These are phyloP conservation scores for Zonotrichia leucophrys DNA, from an alignment of 2,113 vertebrate species.

Conservation along the genomic window DNA sequence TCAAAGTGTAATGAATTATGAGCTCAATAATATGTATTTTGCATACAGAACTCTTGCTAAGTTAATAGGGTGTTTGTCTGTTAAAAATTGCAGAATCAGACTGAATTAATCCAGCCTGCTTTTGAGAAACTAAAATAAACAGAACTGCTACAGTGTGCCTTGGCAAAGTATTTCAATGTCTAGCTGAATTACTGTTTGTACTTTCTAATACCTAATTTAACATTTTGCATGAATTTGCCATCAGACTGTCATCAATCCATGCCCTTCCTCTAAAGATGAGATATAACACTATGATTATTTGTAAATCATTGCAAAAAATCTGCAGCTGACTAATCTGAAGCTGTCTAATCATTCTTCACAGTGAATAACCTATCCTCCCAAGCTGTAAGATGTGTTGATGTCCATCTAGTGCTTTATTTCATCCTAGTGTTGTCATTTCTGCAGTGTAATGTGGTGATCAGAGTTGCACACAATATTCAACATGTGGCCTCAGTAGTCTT, in stretches of 20 bases:
- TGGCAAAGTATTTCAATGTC: background rate
- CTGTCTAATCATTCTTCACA: background rate
- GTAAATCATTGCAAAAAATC: background rate
- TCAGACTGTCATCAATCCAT: background rate
- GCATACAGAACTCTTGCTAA: background rate
- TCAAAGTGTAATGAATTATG: background rate
- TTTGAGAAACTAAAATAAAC: constrained; percentile 29
- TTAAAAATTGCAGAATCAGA: background rate
- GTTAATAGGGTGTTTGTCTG: background rate
- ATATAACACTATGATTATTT: background rate
- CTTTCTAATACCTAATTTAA: constrained; percentile 19
- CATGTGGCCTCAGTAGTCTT: background rate
- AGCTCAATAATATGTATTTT: background rate
- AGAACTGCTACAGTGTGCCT: background rate
- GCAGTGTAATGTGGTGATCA: background rate
- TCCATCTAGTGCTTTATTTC: background rate
- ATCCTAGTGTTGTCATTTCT: background rate
- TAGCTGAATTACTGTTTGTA: background rate
- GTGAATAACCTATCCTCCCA: background rate
- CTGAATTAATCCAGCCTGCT: background rate
- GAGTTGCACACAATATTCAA: background rate
- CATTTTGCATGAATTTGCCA: background rate
- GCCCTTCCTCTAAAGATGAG: background rate
- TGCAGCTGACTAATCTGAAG: background rate
- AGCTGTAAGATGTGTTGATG: background rate